Evolutionary conservation across 2,888 invertebrate genomes (phyloP).

Genomic region (Malthinus seriepunctatus): DNA sequence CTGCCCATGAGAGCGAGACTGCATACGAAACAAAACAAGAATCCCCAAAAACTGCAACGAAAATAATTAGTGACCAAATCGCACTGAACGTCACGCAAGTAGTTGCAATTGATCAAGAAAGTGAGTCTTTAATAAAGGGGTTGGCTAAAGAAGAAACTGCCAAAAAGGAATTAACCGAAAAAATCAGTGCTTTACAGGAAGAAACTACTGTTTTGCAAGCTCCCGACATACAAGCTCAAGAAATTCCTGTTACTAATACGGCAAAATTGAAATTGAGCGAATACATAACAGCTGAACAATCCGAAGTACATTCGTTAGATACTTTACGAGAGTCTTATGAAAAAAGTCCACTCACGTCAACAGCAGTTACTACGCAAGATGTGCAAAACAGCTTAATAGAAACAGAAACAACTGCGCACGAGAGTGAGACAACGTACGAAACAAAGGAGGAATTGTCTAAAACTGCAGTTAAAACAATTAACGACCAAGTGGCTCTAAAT

Average conservation of each 20-base stretch:
- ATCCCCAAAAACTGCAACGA: constrained; percentile 26
- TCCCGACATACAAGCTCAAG: constrained; percentile 37
- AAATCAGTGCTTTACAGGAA: constrained; percentile 53
- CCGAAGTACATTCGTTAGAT: constrained; percentile 27
- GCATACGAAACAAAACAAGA: constrained; percentile 33
- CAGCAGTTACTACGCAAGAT: constrained; percentile 40
- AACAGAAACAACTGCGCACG: constrained; percentile 41
- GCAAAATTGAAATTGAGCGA: constrained; percentile 37
- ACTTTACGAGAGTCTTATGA: constrained; percentile 14
- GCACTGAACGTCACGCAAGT: constrained; percentile 52
- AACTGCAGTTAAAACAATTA: constrained; percentile 25
- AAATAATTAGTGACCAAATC: constrained; percentile 39
- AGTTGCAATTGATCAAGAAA: constrained; percentile 47
- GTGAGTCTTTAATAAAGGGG: constrained; percentile 51
- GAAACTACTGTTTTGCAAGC: constrained; percentile 46
- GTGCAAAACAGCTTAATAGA: constrained; percentile 43
- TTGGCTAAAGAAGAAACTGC: constrained; percentile 55
- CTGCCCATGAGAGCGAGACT: constrained; percentile 45
- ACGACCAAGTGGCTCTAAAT: constrained; percentile 46
- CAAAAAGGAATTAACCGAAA: constrained; percentile 52
- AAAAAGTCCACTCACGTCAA: constrained; percentile 38
- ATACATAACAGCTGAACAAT: constrained; percentile 32
- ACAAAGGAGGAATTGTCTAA: constrained; percentile 26
- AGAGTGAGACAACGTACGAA: constrained; percentile 43
- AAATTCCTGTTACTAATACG: constrained; percentile 39